Base-by-base conservation (phyloP, 2,888 invertebrate genomes). In the Cephonodes hylas region DNA sequence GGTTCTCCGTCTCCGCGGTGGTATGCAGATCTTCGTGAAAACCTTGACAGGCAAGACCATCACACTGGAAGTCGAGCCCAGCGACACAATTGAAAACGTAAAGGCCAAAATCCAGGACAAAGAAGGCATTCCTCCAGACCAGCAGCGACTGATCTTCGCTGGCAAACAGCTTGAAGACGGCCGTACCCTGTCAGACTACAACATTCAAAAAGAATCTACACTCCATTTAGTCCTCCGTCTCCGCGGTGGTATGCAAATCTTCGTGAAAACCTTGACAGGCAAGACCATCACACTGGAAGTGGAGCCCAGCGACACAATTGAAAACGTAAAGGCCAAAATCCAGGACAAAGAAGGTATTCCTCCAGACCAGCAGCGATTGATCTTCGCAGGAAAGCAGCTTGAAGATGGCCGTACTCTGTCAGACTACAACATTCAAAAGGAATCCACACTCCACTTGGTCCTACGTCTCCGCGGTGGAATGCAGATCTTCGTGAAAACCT, bases 191-290 rank as follows among this genome's bases (percentile, higher is more conserved):
- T 78, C 77, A 0, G 77, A 78, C 1, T 78, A 78, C 34, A 78
- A 78, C 1, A 78, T 78, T 0, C 78, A 78, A n/a, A 78, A 78
- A 2, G 78, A 78, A 3, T 78, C 78, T 0, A 78, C 78, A 0
- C 62, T 78, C 0, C 78, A 78, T 0, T 64, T 78, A 0, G 78
- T 78, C 0, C 18, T 78, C 0, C 76, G 78, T 67, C 67, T 78
- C 0, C 66, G 78, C 44, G 78, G 78, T 45, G 78, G 78, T 62
- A 78, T 78, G 76, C 78, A 78, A 60, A 78, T 78, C 2, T 77
- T 77, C 23, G 77, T 78, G 0, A 77, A 78, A 1, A 77, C 78
- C 0, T 5, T 77, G 13, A 77, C 77, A n/a, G 77, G 77, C 0
- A 77, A 77, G 2, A 77, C 77, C 0, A 77, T 77, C 1, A 77